Percentiles rank a stretch among this genome's conserved stretches.
These are phyloP conservation scores for Furcifer pardalis DNA, from an alignment of 2,797 vertebrate species.

Conservation along the genomic window DNA sequence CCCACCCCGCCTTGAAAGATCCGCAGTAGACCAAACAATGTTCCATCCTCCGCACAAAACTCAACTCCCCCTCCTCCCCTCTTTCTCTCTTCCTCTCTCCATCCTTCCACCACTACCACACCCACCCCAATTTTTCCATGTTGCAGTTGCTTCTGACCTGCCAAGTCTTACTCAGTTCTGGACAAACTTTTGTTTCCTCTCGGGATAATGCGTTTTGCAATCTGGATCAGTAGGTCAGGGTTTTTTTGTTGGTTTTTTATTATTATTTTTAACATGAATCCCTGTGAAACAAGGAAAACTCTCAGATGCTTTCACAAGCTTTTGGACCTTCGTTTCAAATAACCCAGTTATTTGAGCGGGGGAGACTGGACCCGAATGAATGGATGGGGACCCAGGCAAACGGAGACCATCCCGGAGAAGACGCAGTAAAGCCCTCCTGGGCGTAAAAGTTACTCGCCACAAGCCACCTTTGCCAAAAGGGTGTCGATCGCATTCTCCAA, in stretches of 20 bases:
- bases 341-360: too few relatives aligned
- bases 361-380: background rate
- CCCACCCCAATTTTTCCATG: conserved; percentile 7
- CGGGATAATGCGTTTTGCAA: conserved; percentile 2
- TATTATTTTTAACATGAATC: too few relatives aligned
- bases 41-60: background rate
- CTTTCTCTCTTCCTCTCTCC: background rate
- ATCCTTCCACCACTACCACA: background rate
- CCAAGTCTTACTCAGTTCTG: conserved; percentile 45
- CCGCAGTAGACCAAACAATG: background rate
- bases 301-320: background rate
- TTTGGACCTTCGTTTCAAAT: background rate
- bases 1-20: background rate
- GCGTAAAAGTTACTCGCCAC: conserved; percentile 9
- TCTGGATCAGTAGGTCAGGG: conserved; percentile 9
- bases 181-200: background rate
- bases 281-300: background rate
- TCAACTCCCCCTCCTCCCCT: background rate
- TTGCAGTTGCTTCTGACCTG: background rate
- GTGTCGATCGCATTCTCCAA: background rate
- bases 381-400: background rate
- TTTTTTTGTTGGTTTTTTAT: background rate
- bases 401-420: background rate
- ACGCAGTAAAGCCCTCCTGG: conserved; percentile 36
- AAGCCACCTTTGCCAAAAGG: background rate